A percentile compares a stretch with the other conserved stretches of the same genome.
These are phyloP conservation scores for Oxyruncus cristatus DNA, from an alignment of 2,113 vertebrate species.

Conservation along the genomic window DNA sequence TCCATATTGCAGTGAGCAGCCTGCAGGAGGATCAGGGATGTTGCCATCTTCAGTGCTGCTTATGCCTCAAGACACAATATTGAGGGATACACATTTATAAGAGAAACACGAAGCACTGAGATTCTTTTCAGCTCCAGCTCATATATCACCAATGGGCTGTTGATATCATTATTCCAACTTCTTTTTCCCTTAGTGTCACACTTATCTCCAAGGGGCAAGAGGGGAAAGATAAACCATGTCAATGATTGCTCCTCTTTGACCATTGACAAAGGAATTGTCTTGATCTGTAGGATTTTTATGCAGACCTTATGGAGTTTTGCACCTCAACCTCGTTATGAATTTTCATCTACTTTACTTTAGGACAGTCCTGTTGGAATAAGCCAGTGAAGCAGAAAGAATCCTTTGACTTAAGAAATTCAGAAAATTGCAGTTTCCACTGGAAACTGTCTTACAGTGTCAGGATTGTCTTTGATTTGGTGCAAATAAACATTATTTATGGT, in stretches of 20 bases:
- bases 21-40: background rate
- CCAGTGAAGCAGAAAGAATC: background rate
- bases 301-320: background rate
- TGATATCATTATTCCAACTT: background rate
- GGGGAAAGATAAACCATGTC: background rate
- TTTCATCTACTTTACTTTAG: background rate
- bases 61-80: background rate
- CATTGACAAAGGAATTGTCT: background rate
- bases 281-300: background rate
- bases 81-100: background rate
- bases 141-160: background rate
- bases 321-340: background rate
- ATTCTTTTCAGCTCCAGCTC: background rate
- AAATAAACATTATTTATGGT: background rate
- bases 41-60: background rate
- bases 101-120: background rate
- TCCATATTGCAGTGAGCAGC: background rate
- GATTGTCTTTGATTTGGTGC: background rate
- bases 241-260: background rate
- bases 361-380: background rate
- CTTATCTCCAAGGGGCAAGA: background rate
- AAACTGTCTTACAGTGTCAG: background rate
- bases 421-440: background rate
- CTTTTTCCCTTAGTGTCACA: background rate
- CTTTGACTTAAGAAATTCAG: background rate